Conservation (phyloP, 2,888 invertebrate species). For the Polietes domitor region DNA sequence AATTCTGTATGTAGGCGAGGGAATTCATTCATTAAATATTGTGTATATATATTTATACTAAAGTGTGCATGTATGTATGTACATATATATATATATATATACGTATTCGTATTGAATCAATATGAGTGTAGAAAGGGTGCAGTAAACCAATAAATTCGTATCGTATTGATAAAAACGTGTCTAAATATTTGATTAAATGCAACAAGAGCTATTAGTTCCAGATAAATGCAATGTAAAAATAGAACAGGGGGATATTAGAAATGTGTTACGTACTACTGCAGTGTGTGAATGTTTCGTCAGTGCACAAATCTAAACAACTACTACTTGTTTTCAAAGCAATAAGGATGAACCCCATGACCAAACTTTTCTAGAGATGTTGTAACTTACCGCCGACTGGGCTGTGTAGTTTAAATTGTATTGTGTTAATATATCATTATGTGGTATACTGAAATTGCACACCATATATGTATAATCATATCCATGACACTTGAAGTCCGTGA, state of each 20-base stretch:
- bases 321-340: neutral
- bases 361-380: neutral
- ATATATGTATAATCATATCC: conserved; percentile 88
- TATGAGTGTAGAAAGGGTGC: conserved; percentile 12
- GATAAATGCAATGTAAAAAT: neutral
- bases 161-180: neutral
- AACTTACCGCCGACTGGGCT: conserved; percentile 68
- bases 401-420: conserved; percentile 80
- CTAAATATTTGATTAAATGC: conserved; percentile 24
- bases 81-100: too few species aligned
- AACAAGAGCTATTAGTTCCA: neutral
- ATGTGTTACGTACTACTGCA: neutral
- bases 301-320: neutral
- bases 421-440: conserved; percentile 83
- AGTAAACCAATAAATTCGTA: neutral
- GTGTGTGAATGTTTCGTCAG: neutral
- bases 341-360: neutral
- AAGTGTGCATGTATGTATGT: too few species aligned
- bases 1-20: neutral
- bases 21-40: too few species aligned
- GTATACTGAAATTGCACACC: conserved; percentile 88
- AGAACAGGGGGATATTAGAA: neutral
- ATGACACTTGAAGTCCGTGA: conserved; percentile 87
- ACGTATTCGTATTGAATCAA: neutral
- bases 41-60: too few species aligned